phyloP scores from a whole-genome alignment of 2,113 vertebrate species.

The Macquaria australasica region DNA sequence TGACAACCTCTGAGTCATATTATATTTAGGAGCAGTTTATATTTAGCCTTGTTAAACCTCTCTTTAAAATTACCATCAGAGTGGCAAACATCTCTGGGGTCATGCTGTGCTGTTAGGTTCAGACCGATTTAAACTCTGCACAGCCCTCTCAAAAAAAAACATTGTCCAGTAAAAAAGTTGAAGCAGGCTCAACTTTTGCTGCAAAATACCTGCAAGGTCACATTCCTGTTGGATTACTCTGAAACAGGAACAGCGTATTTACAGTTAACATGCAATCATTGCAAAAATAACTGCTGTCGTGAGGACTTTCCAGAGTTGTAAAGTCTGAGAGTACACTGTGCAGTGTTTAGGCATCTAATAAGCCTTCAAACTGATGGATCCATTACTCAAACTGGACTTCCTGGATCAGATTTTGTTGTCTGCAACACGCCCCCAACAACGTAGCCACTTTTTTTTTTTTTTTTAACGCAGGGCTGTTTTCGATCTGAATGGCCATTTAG shows the following conservation, averaged over 20 bases:
- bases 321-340: neutral
- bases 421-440: neutral
- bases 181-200: neutral
- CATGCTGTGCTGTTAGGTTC: neutral
- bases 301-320: neutral
- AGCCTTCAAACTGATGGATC: neutral
- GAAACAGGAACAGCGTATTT: neutral
- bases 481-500: no score
- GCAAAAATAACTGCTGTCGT: neutral
- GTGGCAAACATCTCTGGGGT: conserved; percentile 34
- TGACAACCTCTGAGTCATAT: conserved; percentile 27
- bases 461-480: neutral
- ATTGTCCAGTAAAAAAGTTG: neutral
- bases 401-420: neutral
- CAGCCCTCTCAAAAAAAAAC: neutral
- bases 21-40: conserved; percentile 42
- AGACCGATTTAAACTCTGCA: neutral
- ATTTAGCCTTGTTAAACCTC: conserved; percentile 29
- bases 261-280: neutral
- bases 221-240: neutral
- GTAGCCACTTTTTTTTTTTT: neutral
- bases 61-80: conserved; percentile 23
- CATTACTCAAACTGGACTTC: neutral
- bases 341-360: neutral
- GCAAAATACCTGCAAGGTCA: neutral